Conservation (phyloP, 2,113 vertebrate species). For the Grammomys surdaster region DNA sequence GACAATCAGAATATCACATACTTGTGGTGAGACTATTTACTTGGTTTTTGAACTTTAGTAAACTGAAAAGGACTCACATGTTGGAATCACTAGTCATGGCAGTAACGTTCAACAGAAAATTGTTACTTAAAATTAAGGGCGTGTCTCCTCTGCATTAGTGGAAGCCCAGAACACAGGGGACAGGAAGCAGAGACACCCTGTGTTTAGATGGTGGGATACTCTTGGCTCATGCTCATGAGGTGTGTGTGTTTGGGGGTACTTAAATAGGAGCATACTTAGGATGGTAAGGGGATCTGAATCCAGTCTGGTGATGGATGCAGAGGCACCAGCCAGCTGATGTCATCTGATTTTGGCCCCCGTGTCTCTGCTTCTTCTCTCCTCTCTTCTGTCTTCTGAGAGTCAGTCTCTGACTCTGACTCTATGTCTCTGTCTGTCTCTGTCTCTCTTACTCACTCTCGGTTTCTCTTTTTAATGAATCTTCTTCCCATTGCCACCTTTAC, state of each 20-base stretch:
- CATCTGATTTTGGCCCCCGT: not conserved
- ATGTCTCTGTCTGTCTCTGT: not conserved
- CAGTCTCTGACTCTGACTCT: not conserved
- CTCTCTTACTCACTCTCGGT: too few species aligned
- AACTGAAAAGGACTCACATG: not conserved
- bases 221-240: accelerated
- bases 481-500: not conserved
- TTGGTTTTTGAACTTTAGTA: not conserved
- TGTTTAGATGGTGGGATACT: not conserved
- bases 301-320: accelerated
- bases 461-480: not conserved
- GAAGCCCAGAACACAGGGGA: accelerated
- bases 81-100: not conserved
- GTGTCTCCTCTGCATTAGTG: accelerated
- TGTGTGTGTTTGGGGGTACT: not conserved
- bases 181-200: not conserved
- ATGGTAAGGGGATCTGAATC: not conserved
- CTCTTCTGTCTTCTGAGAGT: not conserved
- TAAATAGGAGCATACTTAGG: not conserved
- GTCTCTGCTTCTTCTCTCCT: too few species aligned
- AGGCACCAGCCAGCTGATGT: accelerated
- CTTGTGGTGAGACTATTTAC: not conserved
- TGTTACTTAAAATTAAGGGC: not conserved
- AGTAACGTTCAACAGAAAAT: not conserved
- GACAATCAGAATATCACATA: not conserved